Evolutionary conservation across 2,113 vertebrate genomes (phyloP).

Genomic region (Puma concolor): DNA sequence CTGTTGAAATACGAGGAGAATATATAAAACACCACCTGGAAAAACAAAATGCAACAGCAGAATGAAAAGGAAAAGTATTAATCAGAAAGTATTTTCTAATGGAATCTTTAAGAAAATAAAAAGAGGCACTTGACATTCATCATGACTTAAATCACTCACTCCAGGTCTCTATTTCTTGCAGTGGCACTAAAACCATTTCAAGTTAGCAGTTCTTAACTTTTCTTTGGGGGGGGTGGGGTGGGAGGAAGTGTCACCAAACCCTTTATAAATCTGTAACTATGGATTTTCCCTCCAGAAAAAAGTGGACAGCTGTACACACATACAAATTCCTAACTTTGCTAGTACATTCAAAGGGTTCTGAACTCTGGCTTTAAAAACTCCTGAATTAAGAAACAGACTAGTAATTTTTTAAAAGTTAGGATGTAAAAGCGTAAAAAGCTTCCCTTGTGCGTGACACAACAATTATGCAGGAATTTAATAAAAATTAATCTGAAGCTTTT

Average conservation of each 20-base stretch:
- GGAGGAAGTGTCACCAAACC: background rate
- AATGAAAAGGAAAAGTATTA: slow-evolving; percentile 42
- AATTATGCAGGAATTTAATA: background rate
- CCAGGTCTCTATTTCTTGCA: background rate
- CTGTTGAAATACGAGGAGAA: slow-evolving; percentile 37
- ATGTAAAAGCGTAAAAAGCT: background rate
- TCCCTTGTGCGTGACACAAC: background rate
- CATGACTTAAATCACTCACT: background rate
- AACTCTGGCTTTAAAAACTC: slow-evolving; percentile 13
- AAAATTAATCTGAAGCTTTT: slow-evolving; percentile 44
- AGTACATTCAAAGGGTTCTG: slow-evolving; percentile 5
- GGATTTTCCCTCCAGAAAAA: background rate
- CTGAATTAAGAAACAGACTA: slow-evolving; percentile 29
- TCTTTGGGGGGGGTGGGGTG: background rate
- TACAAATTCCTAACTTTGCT: background rate
- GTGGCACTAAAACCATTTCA: background rate
- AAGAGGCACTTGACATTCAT: slow-evolving; percentile 47
- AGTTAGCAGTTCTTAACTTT: background rate
- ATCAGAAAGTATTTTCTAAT: slow-evolving; percentile 54
- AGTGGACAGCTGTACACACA: background rate
- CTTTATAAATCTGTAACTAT: slow-evolving; percentile 41
- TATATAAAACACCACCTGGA: slow-evolving; percentile 46
- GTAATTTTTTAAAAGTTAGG: slow-evolving; percentile 19
- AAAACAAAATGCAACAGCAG: slow-evolving; percentile 47
- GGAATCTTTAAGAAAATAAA: slow-evolving; percentile 31